Percentiles rank a stretch among this genome's conserved stretches.
Evolutionary conservation across 37 sponge, comb jelly and placozoan genomes (phyloP).

Genomic region (Cladorhizidae sp.): DNA sequence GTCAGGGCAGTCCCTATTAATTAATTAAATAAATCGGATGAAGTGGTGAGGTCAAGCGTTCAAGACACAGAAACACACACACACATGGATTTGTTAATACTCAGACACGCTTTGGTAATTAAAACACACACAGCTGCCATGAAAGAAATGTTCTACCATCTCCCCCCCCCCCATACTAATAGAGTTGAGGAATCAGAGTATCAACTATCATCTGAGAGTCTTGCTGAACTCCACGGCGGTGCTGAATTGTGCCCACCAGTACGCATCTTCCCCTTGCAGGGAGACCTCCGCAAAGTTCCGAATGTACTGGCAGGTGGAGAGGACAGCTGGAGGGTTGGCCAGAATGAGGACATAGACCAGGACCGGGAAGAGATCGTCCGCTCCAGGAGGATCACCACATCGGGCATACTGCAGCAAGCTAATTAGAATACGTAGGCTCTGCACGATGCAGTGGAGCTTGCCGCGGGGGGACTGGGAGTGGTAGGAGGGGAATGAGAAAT

Average conservation of each 20-base stretch:
- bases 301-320: slow-evolving; percentile 85
- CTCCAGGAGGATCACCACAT: slow-evolving; percentile 76
- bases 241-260: slow-evolving; percentile 93
- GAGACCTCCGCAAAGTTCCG: slow-evolving; percentile 58
- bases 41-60: too few species aligned
- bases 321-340: slow-evolving; percentile 87
- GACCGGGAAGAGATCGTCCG: slow-evolving; percentile 92
- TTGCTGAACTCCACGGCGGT: slow-evolving; percentile 87
- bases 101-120: too few species aligned
- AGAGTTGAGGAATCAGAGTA: too few species aligned
- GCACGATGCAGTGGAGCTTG: slow-evolving; percentile 78
- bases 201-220: slow-evolving; percentile 49
- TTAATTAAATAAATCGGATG: too few species aligned
- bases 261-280: slow-evolving; percentile 75
- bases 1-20: too few species aligned
- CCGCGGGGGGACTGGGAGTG: slow-evolving; percentile 72
- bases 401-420: slow-evolving; percentile 67
- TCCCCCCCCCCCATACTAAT: too few species aligned
- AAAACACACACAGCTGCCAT: too few species aligned
- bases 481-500: neutral
- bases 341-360: slow-evolving; percentile 85
- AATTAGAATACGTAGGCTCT: slow-evolving; percentile 74
- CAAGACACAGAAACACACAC: too few species aligned
- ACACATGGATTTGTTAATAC: too few species aligned
- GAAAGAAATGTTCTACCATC: too few species aligned